Base-by-base conservation (phyloP, 1,140 invertebrate genomes). In the Drosophila sp. region DNA sequence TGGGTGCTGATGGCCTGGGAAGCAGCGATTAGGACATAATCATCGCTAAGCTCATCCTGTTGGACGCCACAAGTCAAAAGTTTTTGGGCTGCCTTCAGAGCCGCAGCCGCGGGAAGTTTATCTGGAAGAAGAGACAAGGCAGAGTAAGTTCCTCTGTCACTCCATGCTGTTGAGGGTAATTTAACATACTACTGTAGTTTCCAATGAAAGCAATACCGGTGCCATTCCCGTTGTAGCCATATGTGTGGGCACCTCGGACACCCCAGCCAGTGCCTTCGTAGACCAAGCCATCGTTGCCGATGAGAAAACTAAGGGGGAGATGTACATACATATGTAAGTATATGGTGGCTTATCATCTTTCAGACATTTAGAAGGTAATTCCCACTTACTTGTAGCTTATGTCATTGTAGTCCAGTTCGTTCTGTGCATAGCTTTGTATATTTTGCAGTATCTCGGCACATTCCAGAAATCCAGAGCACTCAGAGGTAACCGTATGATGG, bases 221-320 rank as follows among this genome's bases (percentile, higher is more conserved):
- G 38, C 94, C 94, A 57, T 92, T 94, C 3, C 74, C 77, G 80
- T 97, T 96, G 76, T 95, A 96, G 0, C 93, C 93, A 8, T 92
- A 93, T 0, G 96, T 95, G 80, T 97, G 96, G 0, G 95, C 94
- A 0, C 96, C 96, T 0, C 94, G 93, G 61, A 93, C 92, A 40
- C 95, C 93, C 96, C 96, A 97, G 0, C 96, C 96, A 7, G 93
- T 92, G 5, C 96, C 96, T 92, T 96, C 96, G 78, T 96, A 97
- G 11, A 96, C 93, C 23, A 95, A 93, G 2, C 96, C 96, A 91
- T 97, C 96, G 30, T 95, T 95, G 1, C 96, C 96, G 64, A 97
- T 94, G 6, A 97, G 69, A 74, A 97, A 97, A 77, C 95, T 97
- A 10, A n/a, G 17, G 3, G 25, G 4, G 7, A 25, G 8, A 38